Evolutionary conservation across 2,113 vertebrate genomes (phyloP).

Genomic region (Cyphomyrus discorhynchus): DNA sequence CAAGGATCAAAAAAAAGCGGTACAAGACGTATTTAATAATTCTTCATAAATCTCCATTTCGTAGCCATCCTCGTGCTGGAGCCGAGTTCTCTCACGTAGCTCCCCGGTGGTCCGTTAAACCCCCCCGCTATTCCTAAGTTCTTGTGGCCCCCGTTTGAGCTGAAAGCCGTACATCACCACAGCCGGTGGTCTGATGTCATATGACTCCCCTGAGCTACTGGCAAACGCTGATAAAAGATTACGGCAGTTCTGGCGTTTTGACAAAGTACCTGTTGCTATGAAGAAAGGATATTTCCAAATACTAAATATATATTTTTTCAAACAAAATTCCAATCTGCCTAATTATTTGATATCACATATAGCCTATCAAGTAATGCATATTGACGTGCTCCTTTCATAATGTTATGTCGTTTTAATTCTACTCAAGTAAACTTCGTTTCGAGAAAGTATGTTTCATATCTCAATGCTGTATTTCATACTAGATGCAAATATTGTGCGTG

Average conservation of each 20-base stretch:
- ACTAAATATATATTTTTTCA: neutral
- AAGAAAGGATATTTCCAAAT: neutral
- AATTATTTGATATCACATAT: neutral
- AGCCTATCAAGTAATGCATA: neutral
- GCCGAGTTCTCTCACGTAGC: conserved; percentile 17
- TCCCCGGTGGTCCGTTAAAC: conserved; percentile 20
- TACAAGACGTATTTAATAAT: conserved; percentile 39
- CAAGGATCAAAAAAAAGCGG: conserved; percentile 35
- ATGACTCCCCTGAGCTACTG: neutral
- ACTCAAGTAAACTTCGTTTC: neutral
- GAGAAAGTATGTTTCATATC: neutral
- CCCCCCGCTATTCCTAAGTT: conserved; percentile 19
- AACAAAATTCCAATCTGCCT: neutral
- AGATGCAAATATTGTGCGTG: neutral
- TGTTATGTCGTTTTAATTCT: neutral
- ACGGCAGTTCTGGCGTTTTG: neutral
- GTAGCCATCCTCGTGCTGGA: conserved; percentile 29
- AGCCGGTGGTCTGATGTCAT: neutral
- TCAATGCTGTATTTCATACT: neutral
- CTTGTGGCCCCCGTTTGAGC: conserved; percentile 33
- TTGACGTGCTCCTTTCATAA: neutral
- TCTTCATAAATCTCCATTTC: conserved; percentile 13
- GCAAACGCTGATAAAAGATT: neutral
- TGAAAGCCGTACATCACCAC: neutral
- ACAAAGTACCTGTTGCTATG: neutral